Evolutionary conservation across 2,888 invertebrate species (phyloP).

Genomic region (Ophion ellenae): DNA sequence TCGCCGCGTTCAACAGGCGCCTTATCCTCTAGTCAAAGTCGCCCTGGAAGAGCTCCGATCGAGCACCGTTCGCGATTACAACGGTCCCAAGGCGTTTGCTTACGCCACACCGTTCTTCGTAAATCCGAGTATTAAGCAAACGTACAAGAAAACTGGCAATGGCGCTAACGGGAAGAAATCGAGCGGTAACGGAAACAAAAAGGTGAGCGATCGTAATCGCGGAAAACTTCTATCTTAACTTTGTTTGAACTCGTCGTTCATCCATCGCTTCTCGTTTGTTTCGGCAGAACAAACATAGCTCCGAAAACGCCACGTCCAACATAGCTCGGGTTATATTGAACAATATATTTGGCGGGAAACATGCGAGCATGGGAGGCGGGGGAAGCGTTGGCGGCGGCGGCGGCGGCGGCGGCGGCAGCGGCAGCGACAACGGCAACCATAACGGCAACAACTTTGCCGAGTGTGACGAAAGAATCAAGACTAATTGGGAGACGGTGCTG

Average conservation of each 20-base stretch:
- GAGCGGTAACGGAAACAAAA: background rate
- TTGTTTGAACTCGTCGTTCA: background rate
- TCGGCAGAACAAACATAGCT: conserved; percentile 78
- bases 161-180: conserved; percentile 78
- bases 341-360: conserved; percentile 90
- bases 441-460: conserved; percentile 69
- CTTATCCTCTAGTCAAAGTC: conserved; percentile 92
- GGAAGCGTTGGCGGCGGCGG: conserved; percentile 68
- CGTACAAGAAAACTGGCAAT: conserved; percentile 78
- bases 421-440: conserved; percentile 65
- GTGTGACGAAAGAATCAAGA: conserved; percentile 77
- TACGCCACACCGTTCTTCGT: conserved; percentile 72
- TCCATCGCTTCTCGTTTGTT: conserved; percentile 4
- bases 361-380: conserved; percentile 73
- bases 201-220: background rate
- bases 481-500: conserved; percentile 84
- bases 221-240: background rate
- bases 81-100: conserved; percentile 49
- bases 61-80: conserved; percentile 69
- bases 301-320: conserved; percentile 86
- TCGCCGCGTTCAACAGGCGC: conserved; percentile 91
- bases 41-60: conserved; percentile 84
- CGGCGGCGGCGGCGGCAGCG: conserved; percentile 72
- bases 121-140: conserved; percentile 74
- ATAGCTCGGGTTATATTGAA: conserved; percentile 92